Conservation (phyloP, 2,113 vertebrate species). For the Trematomus loennbergii region DNA sequence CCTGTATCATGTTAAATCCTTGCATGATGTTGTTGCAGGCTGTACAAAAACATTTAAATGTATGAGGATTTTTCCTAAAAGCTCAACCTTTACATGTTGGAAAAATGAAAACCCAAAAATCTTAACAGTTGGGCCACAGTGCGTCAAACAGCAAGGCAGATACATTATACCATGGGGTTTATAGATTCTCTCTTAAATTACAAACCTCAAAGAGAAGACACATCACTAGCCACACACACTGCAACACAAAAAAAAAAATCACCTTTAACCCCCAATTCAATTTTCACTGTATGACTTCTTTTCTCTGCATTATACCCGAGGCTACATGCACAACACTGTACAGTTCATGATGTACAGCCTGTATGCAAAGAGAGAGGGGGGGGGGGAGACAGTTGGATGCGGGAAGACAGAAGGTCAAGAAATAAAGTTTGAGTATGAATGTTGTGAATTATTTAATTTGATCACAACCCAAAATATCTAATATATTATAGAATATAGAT, state of each 20-base stretch:
- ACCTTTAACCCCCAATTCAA: neutral
- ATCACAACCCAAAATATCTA: neutral
- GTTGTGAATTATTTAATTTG: neutral
- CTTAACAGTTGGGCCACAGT: neutral
- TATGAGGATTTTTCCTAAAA: neutral
- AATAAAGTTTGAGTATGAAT: neutral
- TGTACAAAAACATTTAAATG: neutral
- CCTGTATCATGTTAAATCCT: neutral
- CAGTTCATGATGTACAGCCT: neutral
- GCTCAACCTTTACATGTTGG: neutral
- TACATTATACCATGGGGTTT: neutral
- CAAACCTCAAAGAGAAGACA: neutral
- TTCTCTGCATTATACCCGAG: slow-evolving; percentile 20
- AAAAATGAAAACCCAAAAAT: neutral
- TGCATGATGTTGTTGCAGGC: neutral
- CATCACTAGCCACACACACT: neutral
- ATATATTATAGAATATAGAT: neutral
- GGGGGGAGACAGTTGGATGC: neutral
- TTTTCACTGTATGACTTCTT: slow-evolving; percentile 2
- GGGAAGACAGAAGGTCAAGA: neutral
- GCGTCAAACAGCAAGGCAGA: neutral
- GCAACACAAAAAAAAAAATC: neutral
- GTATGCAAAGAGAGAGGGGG: neutral
- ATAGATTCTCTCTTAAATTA: neutral
- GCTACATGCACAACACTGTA: slow-evolving; percentile 19